These are phyloP conservation scores for Drosophila ochracea DNA, from an alignment of 2,888 invertebrate genomes.

Conservation along the genomic window DNA sequence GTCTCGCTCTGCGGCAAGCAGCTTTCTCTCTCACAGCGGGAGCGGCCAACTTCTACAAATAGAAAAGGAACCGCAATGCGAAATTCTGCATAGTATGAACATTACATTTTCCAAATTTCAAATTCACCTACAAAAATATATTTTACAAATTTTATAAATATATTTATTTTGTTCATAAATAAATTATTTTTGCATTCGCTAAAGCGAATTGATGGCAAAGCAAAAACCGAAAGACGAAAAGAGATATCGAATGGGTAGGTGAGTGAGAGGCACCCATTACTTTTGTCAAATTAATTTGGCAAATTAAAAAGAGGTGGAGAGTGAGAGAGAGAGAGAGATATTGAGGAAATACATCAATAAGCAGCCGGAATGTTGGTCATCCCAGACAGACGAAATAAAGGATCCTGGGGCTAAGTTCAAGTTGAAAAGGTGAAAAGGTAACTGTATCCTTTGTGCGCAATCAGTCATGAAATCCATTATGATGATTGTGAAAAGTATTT, in stretches of 20 bases:
- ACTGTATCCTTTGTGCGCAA: slow-evolving; percentile 45
- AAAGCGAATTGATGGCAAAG: not conserved
- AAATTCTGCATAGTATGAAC: slow-evolving; percentile 47
- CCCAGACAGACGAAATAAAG: slow-evolving; percentile 11
- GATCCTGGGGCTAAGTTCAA: slow-evolving; percentile 30
- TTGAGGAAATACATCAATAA: slow-evolving; percentile 32
- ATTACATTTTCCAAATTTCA: slow-evolving; percentile 58
- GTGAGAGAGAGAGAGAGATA: not conserved
- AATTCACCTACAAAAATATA: slow-evolving; percentile 20
- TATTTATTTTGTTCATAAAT: not conserved
- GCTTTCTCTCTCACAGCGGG: slow-evolving; percentile 36
- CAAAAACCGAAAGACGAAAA: not conserved
- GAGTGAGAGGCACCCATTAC: slow-evolving; percentile 17
- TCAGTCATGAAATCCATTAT: slow-evolving; percentile 58
- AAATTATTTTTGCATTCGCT: slow-evolving; percentile 1
- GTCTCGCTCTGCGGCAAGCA: slow-evolving; percentile 27
- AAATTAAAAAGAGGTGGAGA: slow-evolving; percentile 47
- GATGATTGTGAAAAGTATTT: slow-evolving; percentile 69
- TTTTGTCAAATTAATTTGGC: slow-evolving; percentile 69
- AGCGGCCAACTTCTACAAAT: slow-evolving; percentile 47
- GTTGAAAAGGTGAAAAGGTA: slow-evolving; percentile 57
- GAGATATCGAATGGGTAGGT: not conserved
- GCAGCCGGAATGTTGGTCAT: slow-evolving; percentile 43
- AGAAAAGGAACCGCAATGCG: slow-evolving; percentile 42
- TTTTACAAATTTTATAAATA: slow-evolving; percentile 28